Conservation (phyloP, 2,113 vertebrate genomes). For the Siphamia tubifer region DNA sequence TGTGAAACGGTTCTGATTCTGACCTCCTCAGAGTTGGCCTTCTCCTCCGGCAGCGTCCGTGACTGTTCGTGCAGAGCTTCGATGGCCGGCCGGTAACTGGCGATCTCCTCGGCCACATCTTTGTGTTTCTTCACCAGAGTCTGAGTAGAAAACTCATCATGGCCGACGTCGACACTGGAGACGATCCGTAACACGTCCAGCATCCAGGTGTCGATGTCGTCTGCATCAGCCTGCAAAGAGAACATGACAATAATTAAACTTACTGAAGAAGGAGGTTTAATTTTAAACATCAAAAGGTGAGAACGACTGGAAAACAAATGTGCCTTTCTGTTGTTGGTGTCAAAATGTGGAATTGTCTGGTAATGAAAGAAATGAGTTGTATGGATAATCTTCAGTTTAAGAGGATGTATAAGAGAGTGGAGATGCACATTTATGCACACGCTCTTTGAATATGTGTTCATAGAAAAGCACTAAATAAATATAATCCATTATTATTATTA, state of each 20-base stretch:
- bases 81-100: conserved; percentile 90
- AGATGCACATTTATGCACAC: too few species aligned
- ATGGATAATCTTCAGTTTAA: too few species aligned
- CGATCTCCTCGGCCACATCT: conserved; percentile 93
- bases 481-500: too few species aligned
- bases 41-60: conserved; percentile 82
- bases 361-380: too few species aligned
- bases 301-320: too few species aligned
- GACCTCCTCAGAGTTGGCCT: conserved; percentile 83
- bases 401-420: too few species aligned
- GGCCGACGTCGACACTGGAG: conserved; percentile 94
- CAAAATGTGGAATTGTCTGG: too few species aligned
- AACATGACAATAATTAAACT: not conserved
- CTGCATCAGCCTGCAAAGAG: conserved; percentile 83
- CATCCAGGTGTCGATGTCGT: conserved; percentile 96
- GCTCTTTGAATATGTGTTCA: too few species aligned
- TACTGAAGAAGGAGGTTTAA: too few species aligned
- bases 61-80: conserved; percentile 93
- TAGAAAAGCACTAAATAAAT: too few species aligned
- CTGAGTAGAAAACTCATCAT: conserved; percentile 97
- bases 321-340: too few species aligned
- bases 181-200: conserved; percentile 95
- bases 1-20: not conserved
- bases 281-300: too few species aligned
- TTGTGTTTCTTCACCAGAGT: conserved; percentile 98